These are phyloP conservation scores for Trididemnum nubilum DNA, from an alignment of 23 tunicate species.

Conservation along the genomic window DNA sequence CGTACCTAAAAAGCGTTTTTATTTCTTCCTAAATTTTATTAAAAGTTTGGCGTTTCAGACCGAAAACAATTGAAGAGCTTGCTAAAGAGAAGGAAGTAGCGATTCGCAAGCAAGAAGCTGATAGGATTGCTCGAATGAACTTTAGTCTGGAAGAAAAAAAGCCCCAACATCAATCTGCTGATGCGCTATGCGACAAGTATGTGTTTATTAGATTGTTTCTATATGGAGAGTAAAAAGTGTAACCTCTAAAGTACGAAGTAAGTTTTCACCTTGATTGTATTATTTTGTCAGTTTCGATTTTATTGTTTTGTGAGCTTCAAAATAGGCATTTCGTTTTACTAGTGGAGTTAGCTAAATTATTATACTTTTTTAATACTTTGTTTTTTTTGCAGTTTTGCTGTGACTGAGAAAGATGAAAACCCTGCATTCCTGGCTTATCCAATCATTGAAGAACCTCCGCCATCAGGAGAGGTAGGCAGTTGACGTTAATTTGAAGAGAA, in stretches of 20 bases:
- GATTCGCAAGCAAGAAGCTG: constrained; percentile 54
- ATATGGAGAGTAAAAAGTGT: background rate
- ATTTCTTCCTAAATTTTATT: too few species aligned
- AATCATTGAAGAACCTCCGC: background rate
- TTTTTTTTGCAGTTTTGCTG: constrained; percentile 5
- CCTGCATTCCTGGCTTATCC: constrained; percentile 1
- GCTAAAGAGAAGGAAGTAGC: constrained; percentile 48
- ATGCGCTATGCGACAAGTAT: constrained; percentile 73
- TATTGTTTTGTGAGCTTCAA: too few species aligned
- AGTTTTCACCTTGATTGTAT: too few species aligned
- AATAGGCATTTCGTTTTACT: too few species aligned
- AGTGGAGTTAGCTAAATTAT: too few species aligned
- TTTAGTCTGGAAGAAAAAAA: constrained; percentile 13
- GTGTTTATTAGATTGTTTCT: constrained; percentile 1
- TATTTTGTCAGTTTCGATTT: too few species aligned
- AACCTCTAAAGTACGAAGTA: too few species aligned
- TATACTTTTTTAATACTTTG: too few species aligned
- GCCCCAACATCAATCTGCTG: constrained; percentile 74
- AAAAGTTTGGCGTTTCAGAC: too few species aligned
- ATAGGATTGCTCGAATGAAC: constrained; percentile 54
- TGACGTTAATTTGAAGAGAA: too few species aligned
- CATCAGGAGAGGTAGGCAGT: background rate
- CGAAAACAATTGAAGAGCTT: too few species aligned
- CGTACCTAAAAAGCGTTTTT: too few species aligned
- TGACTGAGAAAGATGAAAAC: background rate